These are phyloP conservation scores for Syrmaticus mikado DNA, from an alignment of 2,113 vertebrate genomes.

Conservation along the genomic window DNA sequence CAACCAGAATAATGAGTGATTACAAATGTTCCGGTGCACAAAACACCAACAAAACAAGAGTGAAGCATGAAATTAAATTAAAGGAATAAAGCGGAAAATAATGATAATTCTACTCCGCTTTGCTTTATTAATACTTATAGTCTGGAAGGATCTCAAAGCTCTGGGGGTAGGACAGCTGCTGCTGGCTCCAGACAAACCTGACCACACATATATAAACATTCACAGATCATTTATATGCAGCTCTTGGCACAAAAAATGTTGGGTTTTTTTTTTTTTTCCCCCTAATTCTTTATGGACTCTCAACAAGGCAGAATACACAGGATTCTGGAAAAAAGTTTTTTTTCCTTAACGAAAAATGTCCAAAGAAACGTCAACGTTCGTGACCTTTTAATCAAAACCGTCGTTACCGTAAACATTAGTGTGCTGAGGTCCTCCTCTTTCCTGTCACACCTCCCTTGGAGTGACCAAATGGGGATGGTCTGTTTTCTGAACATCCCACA, in stretches of 20 bases:
- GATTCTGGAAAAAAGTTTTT: not conserved
- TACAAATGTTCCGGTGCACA: conserved; percentile 18
- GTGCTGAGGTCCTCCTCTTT: no score
- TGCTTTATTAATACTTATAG: not conserved
- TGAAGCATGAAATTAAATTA: conserved; percentile 31
- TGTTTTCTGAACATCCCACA: not conserved
- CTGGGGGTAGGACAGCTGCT: not conserved
- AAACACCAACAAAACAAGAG: conserved; percentile 47
- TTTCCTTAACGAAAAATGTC: no score
- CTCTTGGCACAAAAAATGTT: not conserved
- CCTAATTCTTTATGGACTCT: not conserved
- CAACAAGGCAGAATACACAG: not conserved
- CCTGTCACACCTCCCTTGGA: not conserved
- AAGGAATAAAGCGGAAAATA: not conserved
- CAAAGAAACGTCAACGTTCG: no score
- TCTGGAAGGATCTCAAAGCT: not conserved
- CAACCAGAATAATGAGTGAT: conserved; percentile 62
- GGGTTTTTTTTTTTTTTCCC: not conserved
- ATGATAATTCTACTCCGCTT: not conserved
- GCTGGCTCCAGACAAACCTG: not conserved
- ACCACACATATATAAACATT: not conserved
- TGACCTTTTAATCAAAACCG: no score
- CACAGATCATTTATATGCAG: not conserved
- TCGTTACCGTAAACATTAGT: no score
- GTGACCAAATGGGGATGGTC: not conserved